Evolutionary conservation across 2,888 invertebrate species (phyloP).

Genomic region (Drosophila trichaetosa): DNA sequence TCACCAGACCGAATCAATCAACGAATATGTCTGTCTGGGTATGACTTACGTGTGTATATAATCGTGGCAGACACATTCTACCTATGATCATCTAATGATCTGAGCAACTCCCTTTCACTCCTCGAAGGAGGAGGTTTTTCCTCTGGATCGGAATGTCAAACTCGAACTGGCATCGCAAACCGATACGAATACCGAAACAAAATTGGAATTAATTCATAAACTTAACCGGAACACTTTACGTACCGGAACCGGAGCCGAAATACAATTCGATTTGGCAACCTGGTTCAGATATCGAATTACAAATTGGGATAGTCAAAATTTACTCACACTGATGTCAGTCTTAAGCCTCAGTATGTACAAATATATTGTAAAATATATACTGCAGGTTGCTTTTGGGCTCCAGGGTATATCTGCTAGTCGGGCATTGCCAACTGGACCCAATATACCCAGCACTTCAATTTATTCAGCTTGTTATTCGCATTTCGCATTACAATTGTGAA

Average conservation of each 20-base stretch:
- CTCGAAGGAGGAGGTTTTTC: background rate
- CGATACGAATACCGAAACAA: background rate
- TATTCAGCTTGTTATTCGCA: slow-evolving; percentile 28
- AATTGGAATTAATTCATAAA: background rate
- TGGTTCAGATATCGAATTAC: background rate
- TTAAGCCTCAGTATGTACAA: background rate
- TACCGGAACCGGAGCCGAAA: background rate
- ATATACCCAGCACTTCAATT: background rate
- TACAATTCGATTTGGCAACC: background rate
- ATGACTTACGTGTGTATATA: background rate
- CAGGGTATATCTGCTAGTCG: slow-evolving; percentile 1
- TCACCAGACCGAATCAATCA: background rate
- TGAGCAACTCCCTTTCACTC: background rate
- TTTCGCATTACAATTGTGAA: slow-evolving; percentile 17
- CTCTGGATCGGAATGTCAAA: too few species aligned
- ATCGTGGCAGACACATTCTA: background rate
- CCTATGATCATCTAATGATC: background rate
- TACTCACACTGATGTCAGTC: background rate
- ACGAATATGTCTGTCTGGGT: background rate
- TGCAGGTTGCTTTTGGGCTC: too few species aligned
- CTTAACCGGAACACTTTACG: background rate
- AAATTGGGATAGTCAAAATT: background rate
- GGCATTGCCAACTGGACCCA: background rate
- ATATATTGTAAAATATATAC: background rate
- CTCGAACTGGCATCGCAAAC: background rate